These are phyloP conservation scores for Halcyon leucocephala DNA, from an alignment of 2,797 vertebrate species.

Conservation along the genomic window DNA sequence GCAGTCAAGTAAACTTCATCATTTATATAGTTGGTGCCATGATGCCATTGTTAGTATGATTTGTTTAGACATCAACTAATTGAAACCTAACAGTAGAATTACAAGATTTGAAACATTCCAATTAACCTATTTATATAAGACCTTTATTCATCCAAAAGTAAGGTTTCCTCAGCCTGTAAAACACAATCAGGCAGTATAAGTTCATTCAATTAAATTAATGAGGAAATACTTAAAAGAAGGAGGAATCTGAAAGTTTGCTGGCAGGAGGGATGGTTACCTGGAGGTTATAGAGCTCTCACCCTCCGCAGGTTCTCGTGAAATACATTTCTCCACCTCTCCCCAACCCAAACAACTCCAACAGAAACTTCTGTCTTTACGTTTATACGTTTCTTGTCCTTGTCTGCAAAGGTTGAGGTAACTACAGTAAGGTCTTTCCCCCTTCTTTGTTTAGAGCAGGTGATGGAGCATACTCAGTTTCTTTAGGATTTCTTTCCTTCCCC, in stretches of 20 bases:
- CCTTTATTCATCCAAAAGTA: not conserved
- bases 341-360: not conserved
- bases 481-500: not conserved
- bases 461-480: not conserved
- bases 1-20: not conserved
- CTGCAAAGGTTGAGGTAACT: not conserved
- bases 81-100: not conserved
- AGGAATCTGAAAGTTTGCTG: not conserved
- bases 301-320: not conserved
- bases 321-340: not conserved
- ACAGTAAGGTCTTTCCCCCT: not conserved
- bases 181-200: not conserved
- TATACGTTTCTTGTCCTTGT: not conserved
- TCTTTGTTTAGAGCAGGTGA: not conserved
- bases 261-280: not conserved
- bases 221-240: not conserved
- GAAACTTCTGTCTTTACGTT: not conserved
- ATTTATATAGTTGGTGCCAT: not conserved
- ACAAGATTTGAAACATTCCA: not conserved
- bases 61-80: not conserved
- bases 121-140: not conserved
- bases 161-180: not conserved
- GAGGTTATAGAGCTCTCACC: not conserved
- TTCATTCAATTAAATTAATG: not conserved
- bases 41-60: not conserved